These are phyloP conservation scores for Cranoglanis bouderius DNA, from an alignment of 2,113 vertebrate genomes.

Conservation along the genomic window DNA sequence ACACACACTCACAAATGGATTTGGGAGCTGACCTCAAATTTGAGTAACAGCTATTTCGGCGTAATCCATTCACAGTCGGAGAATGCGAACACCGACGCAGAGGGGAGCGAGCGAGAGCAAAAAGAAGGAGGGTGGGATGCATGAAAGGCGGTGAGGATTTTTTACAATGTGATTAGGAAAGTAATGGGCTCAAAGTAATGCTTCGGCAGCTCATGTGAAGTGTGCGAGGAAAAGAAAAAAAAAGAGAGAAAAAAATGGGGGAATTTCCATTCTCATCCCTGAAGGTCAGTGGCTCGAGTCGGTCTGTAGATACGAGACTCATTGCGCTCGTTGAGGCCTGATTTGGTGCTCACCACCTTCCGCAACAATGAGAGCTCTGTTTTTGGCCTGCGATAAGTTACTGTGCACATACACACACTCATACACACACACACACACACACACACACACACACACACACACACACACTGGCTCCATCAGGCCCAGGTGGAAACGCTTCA, in stretches of 20 bases:
- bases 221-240: constrained; percentile 12
- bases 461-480: constrained; percentile 45
- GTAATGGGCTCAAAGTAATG: constrained; percentile 69
- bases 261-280: constrained; percentile 62
- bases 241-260: constrained; percentile 43
- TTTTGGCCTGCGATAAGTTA: constrained; percentile 45
- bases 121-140: constrained; percentile 62
- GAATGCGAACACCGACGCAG: constrained; percentile 63
- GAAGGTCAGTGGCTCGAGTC: constrained; percentile 57
- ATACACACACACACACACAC: constrained; percentile 22
- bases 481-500: constrained; percentile 59
- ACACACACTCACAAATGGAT: constrained; percentile 65
- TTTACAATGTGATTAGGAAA: constrained; percentile 73
- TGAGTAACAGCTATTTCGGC: constrained; percentile 74
- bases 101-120: constrained; percentile 59
- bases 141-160: constrained; percentile 73
- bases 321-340: constrained; percentile 33
- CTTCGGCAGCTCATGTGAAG: constrained; percentile 56
- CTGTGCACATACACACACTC: constrained; percentile 33
- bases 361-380: constrained; percentile 54
- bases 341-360: constrained; percentile 53
- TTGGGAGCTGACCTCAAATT: constrained; percentile 75
- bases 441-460: constrained; percentile 1
- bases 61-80: constrained; percentile 73
- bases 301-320: constrained; percentile 43